Base-by-base conservation (phyloP, 2,888 invertebrate species). In the Papilio gigon region DNA sequence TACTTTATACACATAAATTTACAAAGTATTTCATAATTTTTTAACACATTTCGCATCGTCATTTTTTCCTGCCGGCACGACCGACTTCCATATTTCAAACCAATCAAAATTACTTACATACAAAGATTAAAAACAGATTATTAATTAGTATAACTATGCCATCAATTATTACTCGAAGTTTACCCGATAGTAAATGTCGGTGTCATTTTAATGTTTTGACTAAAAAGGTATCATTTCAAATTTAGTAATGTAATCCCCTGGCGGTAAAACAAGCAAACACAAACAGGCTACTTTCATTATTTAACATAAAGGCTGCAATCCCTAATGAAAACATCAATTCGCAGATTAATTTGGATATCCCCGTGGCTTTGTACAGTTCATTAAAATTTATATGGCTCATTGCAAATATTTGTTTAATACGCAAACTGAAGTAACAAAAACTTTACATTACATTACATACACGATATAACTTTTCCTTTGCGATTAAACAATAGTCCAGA, bases 271-370 rank as follows among this genome's bases (percentile, higher is more conserved):
- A 56, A 56, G 30, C 53, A 30, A 30, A 56, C 27, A 56, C 17
- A 42, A 42, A 42, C 17, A 56, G 53, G 30, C 53, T 27, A 12
- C 53, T 8, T 30, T 30, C 53, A 56, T 30, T 56, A 56, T 56
- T 56, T 56, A 56, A n/a, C n/a, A 56, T 30, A 30, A 17, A 53
- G 17, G n/a, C 30, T 56, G 30, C 53, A 56, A 56, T 27, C 53
- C 53, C 27, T 56, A 56, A 56, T 56, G 27, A 30, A 56, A 56
- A 56, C 53, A 30, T 56, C 53, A 56, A 56, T 30, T 56, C n/a
- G 17, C 4, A 8, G 53, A 56, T 56, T 56, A 56, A 56, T 56
- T 56, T 56, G 27, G 53, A 53, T 53, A n/a, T n/a, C 14, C n/a
- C 50, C 14, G 27, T 53, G n/a, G 27, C 30, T 53, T 53, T 53